Evolutionary conservation across 35 echinoderm and acorn worm species (phyloP).

Genomic region (Chiridota heheva): DNA sequence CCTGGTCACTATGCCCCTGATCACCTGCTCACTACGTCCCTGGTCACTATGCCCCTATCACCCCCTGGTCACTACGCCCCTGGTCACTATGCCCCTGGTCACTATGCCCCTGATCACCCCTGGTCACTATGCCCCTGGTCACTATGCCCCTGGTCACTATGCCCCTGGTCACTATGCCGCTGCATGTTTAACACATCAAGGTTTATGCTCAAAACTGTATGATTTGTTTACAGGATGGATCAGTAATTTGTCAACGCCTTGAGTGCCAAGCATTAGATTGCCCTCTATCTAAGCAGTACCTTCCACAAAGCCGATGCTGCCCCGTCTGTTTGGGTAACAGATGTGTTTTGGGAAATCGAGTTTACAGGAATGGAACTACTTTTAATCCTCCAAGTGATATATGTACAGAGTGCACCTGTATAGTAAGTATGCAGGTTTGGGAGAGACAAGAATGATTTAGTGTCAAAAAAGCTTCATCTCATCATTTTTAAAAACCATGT

Average conservation of each 20-base stretch:
- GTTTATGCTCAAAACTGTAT: not conserved
- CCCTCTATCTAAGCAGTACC: conserved; percentile 36
- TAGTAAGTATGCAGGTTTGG: conserved; percentile 55
- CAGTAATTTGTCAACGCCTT: conserved; percentile 38
- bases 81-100: too few species aligned
- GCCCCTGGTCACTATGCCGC: too few species aligned
- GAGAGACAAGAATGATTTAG: not conserved
- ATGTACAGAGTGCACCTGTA: conserved; percentile 73
- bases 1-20: too few species aligned
- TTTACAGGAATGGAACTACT: conserved; percentile 48
- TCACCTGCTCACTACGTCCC: too few species aligned
- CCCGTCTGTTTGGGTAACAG: conserved; percentile 59
- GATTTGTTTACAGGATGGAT: conserved; percentile 62
- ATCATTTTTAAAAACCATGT: too few species aligned
- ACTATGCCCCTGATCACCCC: too few species aligned
- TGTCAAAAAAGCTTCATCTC: not conserved
- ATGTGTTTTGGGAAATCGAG: conserved; percentile 77
- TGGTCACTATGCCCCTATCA: too few species aligned
- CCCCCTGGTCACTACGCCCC: too few species aligned
- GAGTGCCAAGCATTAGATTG: conserved; percentile 73
- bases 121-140: too few species aligned
- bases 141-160: too few species aligned
- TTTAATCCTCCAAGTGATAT: conserved; percentile 58
- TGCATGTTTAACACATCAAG: not conserved
- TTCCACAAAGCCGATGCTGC: conserved; percentile 60